These are phyloP conservation scores for human (Homo sapiens) DNA, from an alignment of 2,113 vertebrate species.

Conservation along the genomic window DNA sequence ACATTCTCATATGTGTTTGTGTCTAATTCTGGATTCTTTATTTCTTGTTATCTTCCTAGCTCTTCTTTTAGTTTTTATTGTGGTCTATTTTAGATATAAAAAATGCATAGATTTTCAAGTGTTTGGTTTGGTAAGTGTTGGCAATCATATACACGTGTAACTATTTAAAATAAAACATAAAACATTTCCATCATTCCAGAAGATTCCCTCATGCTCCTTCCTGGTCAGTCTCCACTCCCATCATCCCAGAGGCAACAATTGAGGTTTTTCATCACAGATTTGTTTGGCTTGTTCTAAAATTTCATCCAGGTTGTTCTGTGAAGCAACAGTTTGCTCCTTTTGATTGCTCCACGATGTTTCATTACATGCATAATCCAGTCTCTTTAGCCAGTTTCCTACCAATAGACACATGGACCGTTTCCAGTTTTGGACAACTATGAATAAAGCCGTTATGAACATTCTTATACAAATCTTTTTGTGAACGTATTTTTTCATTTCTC, in stretches of 20 bases:
- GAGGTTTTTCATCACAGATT: background rate
- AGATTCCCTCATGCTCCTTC: background rate
- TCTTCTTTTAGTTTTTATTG: background rate
- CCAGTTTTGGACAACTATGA: background rate
- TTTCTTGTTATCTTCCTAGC: background rate
- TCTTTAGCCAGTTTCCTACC: background rate
- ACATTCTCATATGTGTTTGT: background rate
- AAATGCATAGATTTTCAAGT: background rate
- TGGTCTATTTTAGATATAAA: background rate
- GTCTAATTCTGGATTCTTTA: background rate
- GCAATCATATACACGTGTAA: too few relatives aligned
- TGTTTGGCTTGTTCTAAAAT: slow-evolving; percentile 24
- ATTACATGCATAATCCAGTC: background rate
- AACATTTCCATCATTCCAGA: background rate
- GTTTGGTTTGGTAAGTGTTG: background rate
- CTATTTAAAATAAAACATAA: background rate
- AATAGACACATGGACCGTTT: background rate
- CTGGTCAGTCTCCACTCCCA: background rate
- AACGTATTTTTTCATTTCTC: background rate
- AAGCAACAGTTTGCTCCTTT: background rate
- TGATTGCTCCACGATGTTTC: background rate
- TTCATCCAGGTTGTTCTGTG: background rate
- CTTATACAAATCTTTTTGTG: background rate
- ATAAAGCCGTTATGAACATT: background rate
- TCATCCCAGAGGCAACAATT: background rate